phyloP scores from a whole-genome alignment of 2,888 invertebrate genomes.

The Endomychus coccineus region DNA sequence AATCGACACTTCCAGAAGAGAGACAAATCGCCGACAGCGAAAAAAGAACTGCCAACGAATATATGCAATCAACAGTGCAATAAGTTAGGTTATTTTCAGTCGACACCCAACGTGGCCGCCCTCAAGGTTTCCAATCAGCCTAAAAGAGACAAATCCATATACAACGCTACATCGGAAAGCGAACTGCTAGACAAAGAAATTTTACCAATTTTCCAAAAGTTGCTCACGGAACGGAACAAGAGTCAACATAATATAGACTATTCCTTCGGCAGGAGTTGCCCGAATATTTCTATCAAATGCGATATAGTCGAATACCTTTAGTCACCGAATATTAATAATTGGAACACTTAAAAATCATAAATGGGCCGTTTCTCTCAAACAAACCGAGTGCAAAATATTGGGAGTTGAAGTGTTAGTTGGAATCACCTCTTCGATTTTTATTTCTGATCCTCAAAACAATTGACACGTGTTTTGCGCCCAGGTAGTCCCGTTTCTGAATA shows the following conservation, averaged over 20 bases:
- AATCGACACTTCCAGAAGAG: constrained; percentile 38
- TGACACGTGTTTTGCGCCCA: no score
- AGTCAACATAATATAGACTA: constrained; percentile 59
- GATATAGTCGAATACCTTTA: constrained; percentile 92
- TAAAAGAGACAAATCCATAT: constrained; percentile 42
- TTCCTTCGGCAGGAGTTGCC: constrained; percentile 78
- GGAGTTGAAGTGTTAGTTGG: no score
- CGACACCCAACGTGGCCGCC: constrained; percentile 55
- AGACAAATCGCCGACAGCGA: constrained; percentile 32
- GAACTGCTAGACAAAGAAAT: constrained; percentile 77
- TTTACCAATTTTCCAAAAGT: constrained; percentile 84
- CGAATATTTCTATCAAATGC: constrained; percentile 91
- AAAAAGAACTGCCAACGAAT: constrained; percentile 27
- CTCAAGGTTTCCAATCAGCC: constrained; percentile 29
- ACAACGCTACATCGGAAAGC: constrained; percentile 75
- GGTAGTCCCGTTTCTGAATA: no score
- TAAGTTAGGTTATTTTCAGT: constrained; percentile 50
- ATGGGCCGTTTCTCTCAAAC: no score
- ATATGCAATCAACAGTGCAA: constrained; percentile 41
- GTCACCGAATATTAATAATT: no score
- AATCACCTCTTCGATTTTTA: no score
- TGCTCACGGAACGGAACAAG: constrained; percentile 75
- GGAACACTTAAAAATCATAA: no score
- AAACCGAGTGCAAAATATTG: no score
- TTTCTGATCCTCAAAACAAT: no score